phyloP scores from a whole-genome alignment of 2,888 invertebrate species.

The Chelonus formosanus region DNA sequence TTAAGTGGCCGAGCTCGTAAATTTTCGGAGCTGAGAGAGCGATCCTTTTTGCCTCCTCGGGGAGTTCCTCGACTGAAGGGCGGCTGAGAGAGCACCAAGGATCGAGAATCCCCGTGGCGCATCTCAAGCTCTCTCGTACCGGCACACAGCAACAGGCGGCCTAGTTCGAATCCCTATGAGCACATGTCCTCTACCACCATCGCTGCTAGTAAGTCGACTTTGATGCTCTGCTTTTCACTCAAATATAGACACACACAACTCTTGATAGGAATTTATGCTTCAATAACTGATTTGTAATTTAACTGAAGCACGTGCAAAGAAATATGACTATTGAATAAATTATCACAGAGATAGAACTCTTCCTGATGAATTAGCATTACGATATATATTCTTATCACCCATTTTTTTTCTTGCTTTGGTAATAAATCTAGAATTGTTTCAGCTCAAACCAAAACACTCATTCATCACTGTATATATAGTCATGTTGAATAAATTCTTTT shows the following conservation, averaged over 20 bases:
- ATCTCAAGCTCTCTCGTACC: conserved; percentile 31
- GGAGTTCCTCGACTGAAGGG: conserved; percentile 47
- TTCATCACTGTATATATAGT: too few species aligned
- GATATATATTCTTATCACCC: neutral
- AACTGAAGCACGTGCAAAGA: neutral
- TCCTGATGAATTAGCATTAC: neutral
- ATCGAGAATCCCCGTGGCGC: conserved; percentile 60
- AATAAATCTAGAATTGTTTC: too few species aligned
- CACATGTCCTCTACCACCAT: conserved; percentile 34
- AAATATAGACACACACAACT: conserved; percentile 51
- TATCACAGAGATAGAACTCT: neutral
- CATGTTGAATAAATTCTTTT: too few species aligned
- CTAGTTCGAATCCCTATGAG: conserved; percentile 40
- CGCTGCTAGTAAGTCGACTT: neutral
- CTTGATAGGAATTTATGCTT: conserved; percentile 59
- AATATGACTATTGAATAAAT: conserved; percentile 3
- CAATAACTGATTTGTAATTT: conserved; percentile 51
- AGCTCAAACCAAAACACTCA: too few species aligned
- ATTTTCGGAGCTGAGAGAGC: conserved; percentile 50
- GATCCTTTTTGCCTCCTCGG: conserved; percentile 55
- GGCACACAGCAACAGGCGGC: conserved; percentile 60
- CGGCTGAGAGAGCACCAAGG: conserved; percentile 52
- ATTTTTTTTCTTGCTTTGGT: too few species aligned
- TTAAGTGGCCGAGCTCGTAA: conserved; percentile 53
- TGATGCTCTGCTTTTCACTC: conserved; percentile 34